A percentile compares a stretch with the other conserved stretches of the same genome.
Conservation (phyloP, 2,888 invertebrate genomes). For the Linyphia triangularis region DNA sequence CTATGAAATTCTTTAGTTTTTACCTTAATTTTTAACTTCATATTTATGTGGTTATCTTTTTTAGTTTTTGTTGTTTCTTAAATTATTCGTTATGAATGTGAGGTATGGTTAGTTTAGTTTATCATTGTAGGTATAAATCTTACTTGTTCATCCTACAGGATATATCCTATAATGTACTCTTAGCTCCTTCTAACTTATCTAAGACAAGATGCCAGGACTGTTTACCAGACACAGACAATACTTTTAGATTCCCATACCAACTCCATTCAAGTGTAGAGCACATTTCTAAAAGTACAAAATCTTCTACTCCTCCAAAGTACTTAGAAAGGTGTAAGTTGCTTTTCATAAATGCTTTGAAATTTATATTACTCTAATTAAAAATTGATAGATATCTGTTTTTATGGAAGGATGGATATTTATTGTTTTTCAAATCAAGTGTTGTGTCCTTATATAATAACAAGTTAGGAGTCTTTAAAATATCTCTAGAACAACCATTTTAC, state of each 20-base stretch:
- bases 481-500: too few relatives aligned
- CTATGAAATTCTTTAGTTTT: too few relatives aligned
- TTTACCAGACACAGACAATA: conserved; percentile 35
- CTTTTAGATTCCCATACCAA: conserved; percentile 44
- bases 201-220: conserved; percentile 32
- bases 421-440: too few relatives aligned
- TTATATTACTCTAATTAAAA: not conserved
- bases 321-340: conserved; percentile 35
- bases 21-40: not conserved
- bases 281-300: conserved; percentile 25
- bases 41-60: not conserved
- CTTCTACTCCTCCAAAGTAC: conserved; percentile 51
- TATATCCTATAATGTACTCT: conserved; percentile 64
- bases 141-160: conserved; percentile 41
- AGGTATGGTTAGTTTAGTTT: too few relatives aligned
- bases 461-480: too few relatives aligned
- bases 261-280: conserved; percentile 38
- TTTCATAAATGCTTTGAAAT: too few relatives aligned
- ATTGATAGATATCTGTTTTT: too few relatives aligned
- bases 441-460: too few relatives aligned
- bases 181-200: conserved; percentile 32
- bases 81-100: too few relatives aligned
- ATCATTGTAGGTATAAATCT: not conserved
- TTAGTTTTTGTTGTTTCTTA: not conserved
- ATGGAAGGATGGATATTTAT: too few relatives aligned